phyloP scores from a whole-genome alignment of 2,888 invertebrate genomes.

The Drosophila incognita region DNA sequence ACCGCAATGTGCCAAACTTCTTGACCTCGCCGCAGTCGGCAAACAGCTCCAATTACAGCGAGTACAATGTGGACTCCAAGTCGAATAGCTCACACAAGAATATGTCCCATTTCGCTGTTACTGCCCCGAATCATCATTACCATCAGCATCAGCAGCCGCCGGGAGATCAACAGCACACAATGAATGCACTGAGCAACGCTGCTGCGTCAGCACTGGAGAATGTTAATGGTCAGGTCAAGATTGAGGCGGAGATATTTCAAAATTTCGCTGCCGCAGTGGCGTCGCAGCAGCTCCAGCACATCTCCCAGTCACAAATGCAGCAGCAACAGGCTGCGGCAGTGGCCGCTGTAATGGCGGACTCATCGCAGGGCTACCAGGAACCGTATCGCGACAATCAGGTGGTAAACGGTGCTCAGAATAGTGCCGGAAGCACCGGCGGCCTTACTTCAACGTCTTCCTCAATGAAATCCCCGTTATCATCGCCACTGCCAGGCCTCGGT shows the following conservation, averaged over 20 bases:
- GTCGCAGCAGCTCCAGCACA: conserved; percentile 82
- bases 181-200: conserved; percentile 75
- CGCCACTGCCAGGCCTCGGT: conserved; percentile 72
- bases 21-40: conserved; percentile 83
- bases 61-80: conserved; percentile 84
- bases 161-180: conserved; percentile 69
- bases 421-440: conserved; percentile 65
- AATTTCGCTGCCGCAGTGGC: conserved; percentile 84
- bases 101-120: conserved; percentile 68
- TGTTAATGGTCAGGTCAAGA: conserved; percentile 80
- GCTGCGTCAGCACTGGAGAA: conserved; percentile 75
- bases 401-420: conserved; percentile 55
- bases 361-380: conserved; percentile 79
- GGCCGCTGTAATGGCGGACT: conserved; percentile 72
- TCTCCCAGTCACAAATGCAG: conserved; percentile 77
- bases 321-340: conserved; percentile 73
- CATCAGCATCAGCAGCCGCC: conserved; percentile 58
- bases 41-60: conserved; percentile 81
- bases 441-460: conserved; percentile 84
- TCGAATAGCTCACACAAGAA: conserved; percentile 84
- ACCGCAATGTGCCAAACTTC: conserved; percentile 83
- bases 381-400: conserved; percentile 69
- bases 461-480: conserved; percentile 84
- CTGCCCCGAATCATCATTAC: conserved; percentile 69
- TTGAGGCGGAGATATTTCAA: conserved; percentile 83